Percentiles rank a stretch among this genome's conserved stretches.
These are phyloP conservation scores for Chloropsis hardwickii DNA, from an alignment of 2,113 vertebrate species.

Conservation along the genomic window DNA sequence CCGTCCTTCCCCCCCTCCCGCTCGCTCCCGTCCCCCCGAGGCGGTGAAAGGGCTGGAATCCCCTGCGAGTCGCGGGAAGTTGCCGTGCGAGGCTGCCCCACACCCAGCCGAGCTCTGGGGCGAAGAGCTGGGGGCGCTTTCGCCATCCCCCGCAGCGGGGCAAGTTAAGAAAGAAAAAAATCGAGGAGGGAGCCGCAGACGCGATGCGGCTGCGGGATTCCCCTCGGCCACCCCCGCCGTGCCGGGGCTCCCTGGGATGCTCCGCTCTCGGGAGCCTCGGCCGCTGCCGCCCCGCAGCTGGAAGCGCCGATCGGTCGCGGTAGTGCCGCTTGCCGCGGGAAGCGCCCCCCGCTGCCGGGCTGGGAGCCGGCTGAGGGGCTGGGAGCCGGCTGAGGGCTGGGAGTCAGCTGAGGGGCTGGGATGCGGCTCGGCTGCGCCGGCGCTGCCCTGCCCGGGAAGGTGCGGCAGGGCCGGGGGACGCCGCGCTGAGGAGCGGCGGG, in stretches of 20 bases:
- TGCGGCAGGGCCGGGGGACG: neutral
- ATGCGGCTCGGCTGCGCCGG: neutral
- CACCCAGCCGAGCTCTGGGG: neutral
- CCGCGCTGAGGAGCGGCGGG: conserved; percentile 18
- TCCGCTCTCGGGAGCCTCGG: neutral
- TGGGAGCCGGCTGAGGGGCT: neutral
- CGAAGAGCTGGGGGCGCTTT: neutral
- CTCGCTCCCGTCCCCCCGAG: neutral
- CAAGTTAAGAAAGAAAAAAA: neutral
- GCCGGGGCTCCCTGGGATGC: neutral
- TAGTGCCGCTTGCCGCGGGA: neutral
- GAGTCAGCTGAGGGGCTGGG: neutral
- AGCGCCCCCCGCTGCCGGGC: neutral
- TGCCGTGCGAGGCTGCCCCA: neutral
- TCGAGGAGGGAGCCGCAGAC: neutral
- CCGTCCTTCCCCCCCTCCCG: neutral
- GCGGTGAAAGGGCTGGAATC: neutral
- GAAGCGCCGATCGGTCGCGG: neutral
- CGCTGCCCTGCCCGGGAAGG: neutral
- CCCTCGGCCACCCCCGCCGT: neutral
- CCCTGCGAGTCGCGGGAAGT: neutral
- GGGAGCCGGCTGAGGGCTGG: too few species aligned
- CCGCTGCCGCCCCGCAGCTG: neutral
- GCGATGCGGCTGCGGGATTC: neutral
- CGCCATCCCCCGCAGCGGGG: neutral